Evolutionary conservation across 2,888 invertebrate genomes (phyloP), one percentile per base, ranked within the genome.

Genomic region (Electrophaes corylata): DNA sequence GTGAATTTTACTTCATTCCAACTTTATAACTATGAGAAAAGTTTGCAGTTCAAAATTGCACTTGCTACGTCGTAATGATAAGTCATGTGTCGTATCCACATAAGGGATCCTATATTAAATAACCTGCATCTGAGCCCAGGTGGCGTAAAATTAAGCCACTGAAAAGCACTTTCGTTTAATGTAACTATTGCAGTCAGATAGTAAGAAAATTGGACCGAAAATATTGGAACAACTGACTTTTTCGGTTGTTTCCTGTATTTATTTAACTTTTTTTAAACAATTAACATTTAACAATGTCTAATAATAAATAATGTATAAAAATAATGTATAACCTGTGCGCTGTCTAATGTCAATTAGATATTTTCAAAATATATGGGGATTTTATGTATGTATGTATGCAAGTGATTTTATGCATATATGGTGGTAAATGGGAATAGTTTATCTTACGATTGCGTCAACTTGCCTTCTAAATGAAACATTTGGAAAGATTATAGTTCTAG

Each of bases 71-170:
- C 52, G 39, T 57, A 52, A 18, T 39, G 46, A 43, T 57, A 43
- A 52, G 41, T 57, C 57, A 33, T 46, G 40, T 50, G 56, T 31
- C 50, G 40, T 23, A 45, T 50, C 56, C 19, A 43, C 55, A 37
- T 51, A 50, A 56, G 44, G 20, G 37, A 56, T 49, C 44, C 43
- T 55, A 40, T 54, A 29, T 46, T 50, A 50, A 50, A 51, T 51
- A 29, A 16, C 46, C 19, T 33, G 46, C 46, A 47, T 45, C 46
- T 14, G 51, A 18, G 16, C 35, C 14, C 57, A 57, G 57, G 14
- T 51, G 51, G 51, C 39, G 41, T 33, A 46, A 39, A 51, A 51
- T 51, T 51, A 43, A 47, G 46, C 29, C 41, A 26, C 46, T 33
- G 35, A 41, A 51, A 56, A 53, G 33, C 12, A 50, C 46, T 46